Conservation (phyloP, 2,797 vertebrate species). For the Syngnathus rostellatus region DNA sequence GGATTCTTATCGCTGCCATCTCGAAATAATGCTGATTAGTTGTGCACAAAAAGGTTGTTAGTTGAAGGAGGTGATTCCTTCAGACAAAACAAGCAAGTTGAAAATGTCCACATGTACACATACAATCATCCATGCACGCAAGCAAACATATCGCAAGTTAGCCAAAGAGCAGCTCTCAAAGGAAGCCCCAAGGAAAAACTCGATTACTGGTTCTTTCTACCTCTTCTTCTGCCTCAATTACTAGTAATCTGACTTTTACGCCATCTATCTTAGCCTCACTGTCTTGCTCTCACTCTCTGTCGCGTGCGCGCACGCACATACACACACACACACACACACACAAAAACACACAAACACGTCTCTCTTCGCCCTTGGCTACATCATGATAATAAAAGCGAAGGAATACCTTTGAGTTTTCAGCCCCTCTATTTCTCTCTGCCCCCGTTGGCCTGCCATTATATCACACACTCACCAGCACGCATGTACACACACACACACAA, state of each 20-base stretch:
- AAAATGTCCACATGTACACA: not conserved
- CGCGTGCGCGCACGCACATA: too few species aligned
- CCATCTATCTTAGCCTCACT: constrained; percentile 34
- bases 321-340: too few species aligned
- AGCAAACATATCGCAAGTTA: constrained; percentile 3
- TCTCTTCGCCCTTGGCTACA: constrained; percentile 45
- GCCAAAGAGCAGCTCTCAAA: constrained; percentile 24
- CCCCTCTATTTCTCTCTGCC: constrained; percentile 52
- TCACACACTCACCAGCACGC: constrained; percentile 27
- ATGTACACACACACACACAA: constrained; percentile 9
- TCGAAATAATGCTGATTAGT: not conserved
- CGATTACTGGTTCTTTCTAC: constrained; percentile 29
- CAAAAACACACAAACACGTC: not conserved
- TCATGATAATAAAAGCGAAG: constrained; percentile 63
- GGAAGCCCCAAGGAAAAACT: constrained; percentile 31
- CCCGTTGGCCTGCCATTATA: constrained; percentile 62
- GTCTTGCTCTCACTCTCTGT: constrained; percentile 6
- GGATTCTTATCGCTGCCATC: not conserved
- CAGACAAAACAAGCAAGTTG: not conserved
- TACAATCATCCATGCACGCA: not conserved
- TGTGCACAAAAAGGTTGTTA: not conserved
- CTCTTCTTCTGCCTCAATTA: constrained; percentile 36
- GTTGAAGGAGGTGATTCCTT: not conserved
- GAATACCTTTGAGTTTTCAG: constrained; percentile 60
- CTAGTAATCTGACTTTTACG: constrained; percentile 35